phyloP scores from a whole-genome alignment of 1,140 invertebrate species.

The Pseudomyrmex flavicornis region DNA sequence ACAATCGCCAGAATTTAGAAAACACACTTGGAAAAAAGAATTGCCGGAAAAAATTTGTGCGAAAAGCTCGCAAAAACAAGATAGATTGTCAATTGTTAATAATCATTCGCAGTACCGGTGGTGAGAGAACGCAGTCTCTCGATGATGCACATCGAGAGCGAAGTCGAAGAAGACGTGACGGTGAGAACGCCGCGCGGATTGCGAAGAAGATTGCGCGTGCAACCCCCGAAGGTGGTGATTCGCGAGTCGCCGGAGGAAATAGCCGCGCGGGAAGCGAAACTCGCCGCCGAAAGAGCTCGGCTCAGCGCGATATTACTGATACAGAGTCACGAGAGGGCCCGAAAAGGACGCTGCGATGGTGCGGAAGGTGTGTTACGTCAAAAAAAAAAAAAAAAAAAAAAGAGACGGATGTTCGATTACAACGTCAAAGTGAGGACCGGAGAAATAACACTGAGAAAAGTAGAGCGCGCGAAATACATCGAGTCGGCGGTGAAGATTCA shows the following conservation, averaged over 20 bases:
- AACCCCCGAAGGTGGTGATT: neutral
- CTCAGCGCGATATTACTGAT: conserved; percentile 82
- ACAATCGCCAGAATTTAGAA: too few species aligned
- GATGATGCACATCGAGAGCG: neutral
- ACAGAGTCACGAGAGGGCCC: conserved; percentile 86
- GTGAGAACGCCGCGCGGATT: neutral
- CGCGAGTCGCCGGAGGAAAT: conserved; percentile 68
- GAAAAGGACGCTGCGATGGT: conserved; percentile 84
- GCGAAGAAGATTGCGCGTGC: conserved; percentile 34
- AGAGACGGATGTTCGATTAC: conserved; percentile 52
- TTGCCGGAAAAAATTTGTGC: too few species aligned
- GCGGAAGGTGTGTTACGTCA: conserved; percentile 66
- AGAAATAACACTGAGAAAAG: conserved; percentile 61
- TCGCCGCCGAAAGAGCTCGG: conserved; percentile 66
- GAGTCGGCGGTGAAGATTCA: conserved; percentile 84
- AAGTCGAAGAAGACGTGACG: neutral
- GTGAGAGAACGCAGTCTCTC: neutral
- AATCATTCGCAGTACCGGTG: neutral
- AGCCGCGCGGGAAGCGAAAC: conserved; percentile 66
- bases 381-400: conserved; percentile 14
- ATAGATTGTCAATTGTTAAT: neutral
- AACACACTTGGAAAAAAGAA: too few species aligned
- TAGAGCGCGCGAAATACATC: conserved; percentile 46
- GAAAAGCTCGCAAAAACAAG: too few species aligned
- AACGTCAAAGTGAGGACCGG: conserved; percentile 58